Conservation (phyloP, 2,888 invertebrate species). For the Spilosoma lubricipeda region DNA sequence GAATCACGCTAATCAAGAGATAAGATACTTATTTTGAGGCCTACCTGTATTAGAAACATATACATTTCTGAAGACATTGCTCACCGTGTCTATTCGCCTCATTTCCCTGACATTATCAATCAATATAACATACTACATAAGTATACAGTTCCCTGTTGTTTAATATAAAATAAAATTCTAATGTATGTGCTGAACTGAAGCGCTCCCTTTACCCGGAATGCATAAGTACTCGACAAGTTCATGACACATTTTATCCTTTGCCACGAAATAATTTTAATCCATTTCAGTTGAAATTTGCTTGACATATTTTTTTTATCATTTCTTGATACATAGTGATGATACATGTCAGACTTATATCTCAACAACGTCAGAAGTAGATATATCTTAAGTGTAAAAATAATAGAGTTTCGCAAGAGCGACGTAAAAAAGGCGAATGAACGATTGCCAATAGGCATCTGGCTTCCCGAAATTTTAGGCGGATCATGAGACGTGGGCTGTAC, state of each 20-base stretch:
- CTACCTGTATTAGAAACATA: too few relatives aligned
- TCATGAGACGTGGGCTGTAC: conserved; percentile 1
- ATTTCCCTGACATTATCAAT: background rate
- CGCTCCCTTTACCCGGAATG: background rate
- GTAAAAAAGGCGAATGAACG: background rate
- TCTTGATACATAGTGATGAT: background rate
- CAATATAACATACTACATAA: background rate
- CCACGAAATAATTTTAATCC: background rate
- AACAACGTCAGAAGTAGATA: background rate
- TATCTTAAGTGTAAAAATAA: background rate
- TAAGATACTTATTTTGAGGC: too few relatives aligned
- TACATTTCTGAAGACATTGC: too few relatives aligned
- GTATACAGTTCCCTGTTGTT: background rate
- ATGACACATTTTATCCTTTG: background rate
- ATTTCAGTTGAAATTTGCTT: background rate
- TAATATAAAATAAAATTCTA: background rate
- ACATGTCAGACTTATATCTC: background rate
- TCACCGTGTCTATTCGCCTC: too few relatives aligned
- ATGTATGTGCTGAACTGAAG: background rate
- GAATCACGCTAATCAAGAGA: too few relatives aligned
- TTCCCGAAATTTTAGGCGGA: background rate
- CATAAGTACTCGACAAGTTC: background rate
- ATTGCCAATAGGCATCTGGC: background rate
- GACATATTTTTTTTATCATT: background rate
- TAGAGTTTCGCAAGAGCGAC: background rate